A percentile compares a stretch with the other conserved stretches of the same genome.
Conservation (phyloP, 2,888 invertebrate genomes). For the Meandrusa payeni region DNA sequence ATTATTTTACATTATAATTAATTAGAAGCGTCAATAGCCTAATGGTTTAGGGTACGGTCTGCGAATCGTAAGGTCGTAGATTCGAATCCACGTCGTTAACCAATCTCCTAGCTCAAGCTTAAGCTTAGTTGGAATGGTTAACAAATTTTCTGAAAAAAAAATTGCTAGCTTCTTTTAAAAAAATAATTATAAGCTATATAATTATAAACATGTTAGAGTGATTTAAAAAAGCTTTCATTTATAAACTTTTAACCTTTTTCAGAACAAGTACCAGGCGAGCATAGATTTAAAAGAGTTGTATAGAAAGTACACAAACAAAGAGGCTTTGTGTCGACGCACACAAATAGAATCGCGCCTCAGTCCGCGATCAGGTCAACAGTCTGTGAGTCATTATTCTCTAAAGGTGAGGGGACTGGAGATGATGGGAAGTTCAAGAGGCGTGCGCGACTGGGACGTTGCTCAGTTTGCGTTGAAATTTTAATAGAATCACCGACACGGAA, state of each 20-base stretch:
- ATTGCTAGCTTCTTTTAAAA: too few species aligned
- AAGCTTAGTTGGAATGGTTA: too few species aligned
- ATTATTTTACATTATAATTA: too few species aligned
- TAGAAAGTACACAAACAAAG: slow-evolving; percentile 28
- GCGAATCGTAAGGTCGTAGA: too few species aligned
- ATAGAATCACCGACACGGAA: neutral
- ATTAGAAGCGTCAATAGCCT: too few species aligned
- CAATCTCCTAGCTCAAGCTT: too few species aligned
- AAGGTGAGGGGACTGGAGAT: slow-evolving; percentile 33
- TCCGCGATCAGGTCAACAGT: slow-evolving; percentile 55
- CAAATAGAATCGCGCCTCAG: slow-evolving; percentile 30
- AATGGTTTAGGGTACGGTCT: too few species aligned
- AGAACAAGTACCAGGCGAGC: slow-evolving; percentile 39
- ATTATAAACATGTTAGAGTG: too few species aligned
- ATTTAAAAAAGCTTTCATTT: too few species aligned
- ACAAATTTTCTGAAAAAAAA: too few species aligned
- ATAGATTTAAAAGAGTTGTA: slow-evolving; percentile 34
- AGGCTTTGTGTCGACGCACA: slow-evolving; percentile 32
- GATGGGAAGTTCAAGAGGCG: slow-evolving; percentile 22
- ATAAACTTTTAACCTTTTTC: slow-evolving; percentile 5
- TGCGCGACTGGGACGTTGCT: slow-evolving; percentile 15
- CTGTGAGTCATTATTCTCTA: slow-evolving; percentile 53
- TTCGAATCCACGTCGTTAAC: too few species aligned
- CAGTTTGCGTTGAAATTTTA: slow-evolving; percentile 10
- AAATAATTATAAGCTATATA: too few species aligned